Percentiles rank a stretch among this genome's conserved stretches.
These are phyloP conservation scores for Anisognathus igniventris DNA, from an alignment of 2,797 vertebrate genomes.

Conservation along the genomic window DNA sequence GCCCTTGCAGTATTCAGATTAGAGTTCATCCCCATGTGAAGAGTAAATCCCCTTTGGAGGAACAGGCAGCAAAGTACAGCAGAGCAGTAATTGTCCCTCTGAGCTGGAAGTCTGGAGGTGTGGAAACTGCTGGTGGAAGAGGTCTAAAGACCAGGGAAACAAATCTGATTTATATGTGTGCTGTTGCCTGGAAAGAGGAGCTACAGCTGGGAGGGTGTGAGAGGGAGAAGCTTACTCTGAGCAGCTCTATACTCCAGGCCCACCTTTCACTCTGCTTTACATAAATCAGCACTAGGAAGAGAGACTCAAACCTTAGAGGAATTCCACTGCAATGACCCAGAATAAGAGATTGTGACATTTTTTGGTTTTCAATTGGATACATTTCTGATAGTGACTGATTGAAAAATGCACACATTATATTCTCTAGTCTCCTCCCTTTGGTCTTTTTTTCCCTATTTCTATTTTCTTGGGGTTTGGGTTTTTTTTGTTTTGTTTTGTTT, in stretches of 20 bases:
- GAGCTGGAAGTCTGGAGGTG: neutral
- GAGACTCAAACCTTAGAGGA: constrained; percentile 15
- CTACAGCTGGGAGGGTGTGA: neutral
- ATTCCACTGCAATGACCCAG: constrained; percentile 65
- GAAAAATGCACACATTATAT: neutral
- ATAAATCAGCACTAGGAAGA: constrained; percentile 46
- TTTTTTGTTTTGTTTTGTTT: neutral
- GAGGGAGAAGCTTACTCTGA: neutral
- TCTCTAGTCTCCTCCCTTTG: neutral
- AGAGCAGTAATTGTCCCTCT: neutral
- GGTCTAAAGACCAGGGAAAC: neutral
- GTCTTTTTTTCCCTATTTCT: fast-evolving
- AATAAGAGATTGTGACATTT: constrained; percentile 59
- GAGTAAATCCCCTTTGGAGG: neutral
- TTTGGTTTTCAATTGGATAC: constrained; percentile 52
- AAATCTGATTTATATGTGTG: neutral
- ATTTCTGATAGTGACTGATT: constrained; percentile 33
- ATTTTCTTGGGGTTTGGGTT: fast-evolving
- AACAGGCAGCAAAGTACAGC: neutral
- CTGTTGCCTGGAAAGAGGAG: neutral
- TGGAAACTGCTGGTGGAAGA: neutral
- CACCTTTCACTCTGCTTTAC: constrained; percentile 46
- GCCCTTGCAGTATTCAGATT: fast-evolving
- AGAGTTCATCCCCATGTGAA: neutral
- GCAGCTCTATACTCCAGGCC: neutral